Percentiles rank a stretch among this genome's conserved stretches.
These are phyloP conservation scores for Gymnoscopelus microlampas DNA, from an alignment of 2,797 vertebrate species.

Conservation along the genomic window DNA sequence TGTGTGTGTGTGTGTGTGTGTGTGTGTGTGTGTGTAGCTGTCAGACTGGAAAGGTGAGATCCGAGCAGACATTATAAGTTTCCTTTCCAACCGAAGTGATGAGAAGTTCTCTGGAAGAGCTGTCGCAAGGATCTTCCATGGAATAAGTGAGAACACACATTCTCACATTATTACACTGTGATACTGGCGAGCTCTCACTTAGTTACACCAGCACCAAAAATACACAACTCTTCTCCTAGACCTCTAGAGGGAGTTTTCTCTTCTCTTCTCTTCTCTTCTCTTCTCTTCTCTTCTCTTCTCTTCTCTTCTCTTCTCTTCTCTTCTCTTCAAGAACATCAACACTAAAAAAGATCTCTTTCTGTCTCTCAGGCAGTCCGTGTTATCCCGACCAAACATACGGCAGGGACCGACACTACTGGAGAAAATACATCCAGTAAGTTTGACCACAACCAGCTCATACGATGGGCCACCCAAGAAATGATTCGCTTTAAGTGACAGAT, in stretches of 20 bases:
- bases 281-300: too few relatives aligned
- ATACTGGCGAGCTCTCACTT: too few relatives aligned
- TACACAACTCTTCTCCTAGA: neutral
- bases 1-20: constrained; percentile 13
- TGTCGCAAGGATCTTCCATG: constrained; percentile 90
- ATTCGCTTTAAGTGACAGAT: constrained; percentile 78
- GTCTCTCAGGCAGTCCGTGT: constrained; percentile 86
- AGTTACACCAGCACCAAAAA: too few relatives aligned
- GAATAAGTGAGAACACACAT: constrained; percentile 83
- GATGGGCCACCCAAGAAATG: constrained; percentile 88
- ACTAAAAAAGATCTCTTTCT: constrained; percentile 7
- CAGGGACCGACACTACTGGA: constrained; percentile 90
- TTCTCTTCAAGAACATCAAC: too few relatives aligned
- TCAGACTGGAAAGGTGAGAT: constrained; percentile 87
- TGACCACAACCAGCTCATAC: constrained; percentile 86
- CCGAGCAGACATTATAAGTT: constrained; percentile 84
- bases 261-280: neutral
- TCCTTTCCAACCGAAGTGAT: constrained; percentile 84
- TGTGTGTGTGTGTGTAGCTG: constrained; percentile 59
- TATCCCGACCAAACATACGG: constrained; percentile 89
- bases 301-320: too few relatives aligned
- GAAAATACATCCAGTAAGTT: constrained; percentile 88
- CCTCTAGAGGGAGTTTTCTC: constrained; percentile 57
- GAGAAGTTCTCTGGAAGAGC: constrained; percentile 92
- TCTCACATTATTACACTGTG: too few relatives aligned